phyloP scores from a whole-genome alignment of 2,113 vertebrate genomes.

The Arizona elegans region DNA sequence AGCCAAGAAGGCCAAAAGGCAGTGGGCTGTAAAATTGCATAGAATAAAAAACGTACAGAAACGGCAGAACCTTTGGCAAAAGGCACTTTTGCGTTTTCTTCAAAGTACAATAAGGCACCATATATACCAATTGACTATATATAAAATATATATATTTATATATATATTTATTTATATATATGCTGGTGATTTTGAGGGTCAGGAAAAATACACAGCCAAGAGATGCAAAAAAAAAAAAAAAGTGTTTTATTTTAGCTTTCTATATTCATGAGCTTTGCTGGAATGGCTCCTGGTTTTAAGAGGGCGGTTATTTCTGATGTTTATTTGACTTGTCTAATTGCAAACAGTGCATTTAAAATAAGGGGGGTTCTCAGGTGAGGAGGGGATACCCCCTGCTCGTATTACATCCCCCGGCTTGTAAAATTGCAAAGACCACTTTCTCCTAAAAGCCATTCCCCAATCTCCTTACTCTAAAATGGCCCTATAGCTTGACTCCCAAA shows the following conservation, averaged over 20 bases:
- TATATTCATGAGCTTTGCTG: slow-evolving; percentile 61
- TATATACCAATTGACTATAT: slow-evolving; percentile 51
- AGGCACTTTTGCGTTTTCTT: slow-evolving; percentile 61
- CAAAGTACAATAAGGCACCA: slow-evolving; percentile 60
- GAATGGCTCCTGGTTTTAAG: slow-evolving; percentile 57
- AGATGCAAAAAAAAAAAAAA: slow-evolving; percentile 41
- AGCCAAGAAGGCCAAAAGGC: slow-evolving; percentile 65
- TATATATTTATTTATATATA: slow-evolving; percentile 25
- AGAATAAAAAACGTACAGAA: slow-evolving; percentile 69
- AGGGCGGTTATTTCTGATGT: slow-evolving; percentile 6
- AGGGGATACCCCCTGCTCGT: neutral
- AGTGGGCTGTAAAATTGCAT: slow-evolving; percentile 60
- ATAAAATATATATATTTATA: neutral
- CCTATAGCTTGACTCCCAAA: neutral
- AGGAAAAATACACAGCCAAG: slow-evolving; percentile 53
- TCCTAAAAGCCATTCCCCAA: neutral
- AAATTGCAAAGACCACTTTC: neutral
- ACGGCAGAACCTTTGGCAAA: slow-evolving; percentile 62
- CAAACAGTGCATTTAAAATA: neutral
- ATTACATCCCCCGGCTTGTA: neutral
- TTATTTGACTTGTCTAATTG: neutral
- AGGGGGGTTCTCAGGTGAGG: neutral
- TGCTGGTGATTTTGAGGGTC: slow-evolving; percentile 54
- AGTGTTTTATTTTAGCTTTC: slow-evolving; percentile 24
- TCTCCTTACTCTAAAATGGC: neutral